These are phyloP conservation scores for Macropodus opercularis DNA, from an alignment of 2,797 vertebrate genomes.

Conservation along the genomic window DNA sequence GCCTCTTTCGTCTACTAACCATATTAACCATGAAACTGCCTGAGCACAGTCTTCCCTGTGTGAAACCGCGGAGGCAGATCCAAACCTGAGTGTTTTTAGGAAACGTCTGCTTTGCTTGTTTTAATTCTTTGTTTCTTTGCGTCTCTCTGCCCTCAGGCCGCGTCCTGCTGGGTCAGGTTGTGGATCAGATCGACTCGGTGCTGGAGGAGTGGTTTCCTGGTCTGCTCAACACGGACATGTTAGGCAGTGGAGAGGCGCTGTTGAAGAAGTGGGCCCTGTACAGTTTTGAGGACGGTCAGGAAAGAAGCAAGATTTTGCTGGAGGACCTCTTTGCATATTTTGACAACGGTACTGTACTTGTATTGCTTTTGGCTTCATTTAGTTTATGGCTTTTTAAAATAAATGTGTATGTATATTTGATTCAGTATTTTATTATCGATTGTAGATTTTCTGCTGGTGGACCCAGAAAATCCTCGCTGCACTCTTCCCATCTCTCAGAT, in stretches of 20 bases:
- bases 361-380: no score
- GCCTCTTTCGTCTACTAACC: no score
- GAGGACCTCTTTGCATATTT: slow-evolving; percentile 88
- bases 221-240: slow-evolving; percentile 91
- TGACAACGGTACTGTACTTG: slow-evolving; percentile 88
- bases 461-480: slow-evolving; percentile 83
- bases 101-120: no score
- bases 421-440: background rate
- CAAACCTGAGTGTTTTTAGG: no score
- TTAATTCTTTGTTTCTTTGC: no score
- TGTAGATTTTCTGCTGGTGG: slow-evolving; percentile 88
- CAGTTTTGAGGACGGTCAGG: slow-evolving; percentile 90
- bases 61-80: no score
- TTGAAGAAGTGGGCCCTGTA: slow-evolving; percentile 96
- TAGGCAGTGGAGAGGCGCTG: slow-evolving; percentile 91
- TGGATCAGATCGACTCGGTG: slow-evolving; percentile 96
- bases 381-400: no score
- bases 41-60: no score
- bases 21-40: no score
- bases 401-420: background rate
- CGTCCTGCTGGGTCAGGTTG: slow-evolving; percentile 92
- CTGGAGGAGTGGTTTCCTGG: slow-evolving; percentile 98
- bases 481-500: slow-evolving; percentile 91
- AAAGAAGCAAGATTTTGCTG: slow-evolving; percentile 88
- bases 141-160: slow-evolving; percentile 88